Evolutionary conservation across 2,113 vertebrate species (phyloP).

Genomic region (Lethenteron camtschaticum): DNA sequence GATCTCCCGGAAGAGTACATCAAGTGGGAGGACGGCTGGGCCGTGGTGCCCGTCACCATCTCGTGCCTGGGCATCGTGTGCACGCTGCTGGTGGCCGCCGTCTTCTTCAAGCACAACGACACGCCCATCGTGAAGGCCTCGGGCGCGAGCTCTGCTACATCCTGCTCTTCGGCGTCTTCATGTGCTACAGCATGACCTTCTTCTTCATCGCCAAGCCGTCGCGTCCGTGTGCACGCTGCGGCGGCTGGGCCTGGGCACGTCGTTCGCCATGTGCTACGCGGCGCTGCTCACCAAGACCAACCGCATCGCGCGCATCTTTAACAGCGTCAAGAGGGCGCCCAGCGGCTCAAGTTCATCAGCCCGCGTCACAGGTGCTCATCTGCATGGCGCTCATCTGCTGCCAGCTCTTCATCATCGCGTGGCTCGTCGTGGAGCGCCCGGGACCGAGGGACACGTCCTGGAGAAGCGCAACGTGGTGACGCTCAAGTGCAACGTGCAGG

Average conservation of each 20-base stretch:
- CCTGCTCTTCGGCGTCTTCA: slow-evolving; percentile 61
- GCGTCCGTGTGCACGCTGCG: slow-evolving; percentile 53
- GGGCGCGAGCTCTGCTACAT: slow-evolving; percentile 92
- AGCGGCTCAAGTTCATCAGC: slow-evolving; percentile 77
- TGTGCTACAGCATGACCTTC: slow-evolving; percentile 96
- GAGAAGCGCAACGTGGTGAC: slow-evolving; percentile 73
- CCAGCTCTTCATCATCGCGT: slow-evolving; percentile 70
- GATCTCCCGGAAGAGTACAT: slow-evolving; percentile 87
- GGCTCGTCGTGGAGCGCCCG: slow-evolving; percentile 74
- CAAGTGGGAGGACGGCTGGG: slow-evolving; percentile 80
- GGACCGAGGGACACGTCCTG: slow-evolving; percentile 73
- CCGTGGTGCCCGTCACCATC: slow-evolving; percentile 68
- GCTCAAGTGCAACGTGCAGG: slow-evolving; percentile 74
- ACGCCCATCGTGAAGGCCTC: slow-evolving; percentile 89
- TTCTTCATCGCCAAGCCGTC: slow-evolving; percentile 83
- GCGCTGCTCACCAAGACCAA: slow-evolving; percentile 94
- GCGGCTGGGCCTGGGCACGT: slow-evolving; percentile 63
- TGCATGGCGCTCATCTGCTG: slow-evolving; percentile 79
- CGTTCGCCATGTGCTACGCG: slow-evolving; percentile 84
- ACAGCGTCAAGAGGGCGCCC: slow-evolving; percentile 69
- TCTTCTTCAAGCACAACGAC: slow-evolving; percentile 64
- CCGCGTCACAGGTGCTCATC: slow-evolving; percentile 74
- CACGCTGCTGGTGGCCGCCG: slow-evolving; percentile 58
- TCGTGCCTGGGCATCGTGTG: slow-evolving; percentile 70
- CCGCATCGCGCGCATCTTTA: slow-evolving; percentile 84